Conservation (phyloP, 2,888 invertebrate species). For the Erynnis tages region DNA sequence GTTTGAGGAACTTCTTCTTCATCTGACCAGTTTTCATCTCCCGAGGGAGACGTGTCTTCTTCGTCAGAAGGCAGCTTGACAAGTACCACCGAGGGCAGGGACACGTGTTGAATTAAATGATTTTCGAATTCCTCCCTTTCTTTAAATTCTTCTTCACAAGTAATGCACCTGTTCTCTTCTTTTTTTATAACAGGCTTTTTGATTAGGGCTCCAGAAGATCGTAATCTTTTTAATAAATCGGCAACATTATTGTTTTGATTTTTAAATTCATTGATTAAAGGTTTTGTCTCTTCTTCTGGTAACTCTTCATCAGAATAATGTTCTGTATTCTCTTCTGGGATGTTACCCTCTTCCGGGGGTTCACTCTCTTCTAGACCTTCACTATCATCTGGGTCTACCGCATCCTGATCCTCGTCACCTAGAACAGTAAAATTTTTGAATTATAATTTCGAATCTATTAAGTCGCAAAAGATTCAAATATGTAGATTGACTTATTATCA, state of each 20-base stretch:
- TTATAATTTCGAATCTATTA: too few species aligned
- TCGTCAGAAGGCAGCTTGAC: slow-evolving; percentile 78
- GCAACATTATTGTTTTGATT: slow-evolving; percentile 50
- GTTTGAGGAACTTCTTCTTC: slow-evolving; percentile 57
- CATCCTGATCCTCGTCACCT: slow-evolving; percentile 52
- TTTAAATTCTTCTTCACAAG: slow-evolving; percentile 75
- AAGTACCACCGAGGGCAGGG: slow-evolving; percentile 74
- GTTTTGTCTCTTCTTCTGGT: slow-evolving; percentile 34
- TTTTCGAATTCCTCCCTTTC: slow-evolving; percentile 69
- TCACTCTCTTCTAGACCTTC: neutral
- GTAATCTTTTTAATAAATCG: slow-evolving; percentile 58
- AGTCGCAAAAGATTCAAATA: too few species aligned
- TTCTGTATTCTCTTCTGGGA: neutral
- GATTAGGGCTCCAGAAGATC: slow-evolving; percentile 60
- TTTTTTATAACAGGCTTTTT: slow-evolving; percentile 70
- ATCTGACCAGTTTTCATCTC: slow-evolving; percentile 73
- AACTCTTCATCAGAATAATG: slow-evolving; percentile 26
- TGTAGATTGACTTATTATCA: too few species aligned
- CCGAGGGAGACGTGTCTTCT: slow-evolving; percentile 64
- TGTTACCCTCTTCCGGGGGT: too few species aligned
- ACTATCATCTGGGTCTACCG: slow-evolving; percentile 36
- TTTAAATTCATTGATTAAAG: slow-evolving; percentile 33
- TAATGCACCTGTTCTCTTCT: slow-evolving; percentile 69
- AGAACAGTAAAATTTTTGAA: slow-evolving; percentile 29
- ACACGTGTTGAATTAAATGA: slow-evolving; percentile 81